phyloP scores from a whole-genome alignment of 2,797 vertebrate species.

The Anguilla marmorata region DNA sequence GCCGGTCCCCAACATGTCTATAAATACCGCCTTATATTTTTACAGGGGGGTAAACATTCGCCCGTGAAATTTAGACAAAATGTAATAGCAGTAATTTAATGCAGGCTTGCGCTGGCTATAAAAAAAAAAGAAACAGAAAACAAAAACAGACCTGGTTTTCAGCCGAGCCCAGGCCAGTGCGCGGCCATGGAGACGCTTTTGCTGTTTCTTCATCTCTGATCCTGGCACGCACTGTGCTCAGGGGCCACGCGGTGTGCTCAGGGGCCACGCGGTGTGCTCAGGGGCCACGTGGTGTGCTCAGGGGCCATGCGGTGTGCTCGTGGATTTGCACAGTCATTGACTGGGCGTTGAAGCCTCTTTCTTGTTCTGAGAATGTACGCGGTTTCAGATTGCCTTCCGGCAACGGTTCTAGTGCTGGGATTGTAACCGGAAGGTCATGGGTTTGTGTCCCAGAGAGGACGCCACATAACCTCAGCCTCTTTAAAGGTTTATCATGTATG shows the following conservation, averaged over 20 bases:
- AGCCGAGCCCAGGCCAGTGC: neutral
- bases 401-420: neutral
- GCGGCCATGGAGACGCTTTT: neutral
- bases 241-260: neutral
- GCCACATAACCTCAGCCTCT: neutral
- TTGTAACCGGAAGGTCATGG: neutral
- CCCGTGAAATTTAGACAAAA: slow-evolving; percentile 16
- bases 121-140: neutral
- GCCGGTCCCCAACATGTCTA: slow-evolving; percentile 32
- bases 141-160: neutral
- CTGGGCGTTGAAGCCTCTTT: neutral
- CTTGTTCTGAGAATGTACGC: neutral
- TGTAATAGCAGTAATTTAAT: slow-evolving; percentile 30
- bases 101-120: neutral
- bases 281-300: neutral
- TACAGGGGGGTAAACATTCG: slow-evolving; percentile 39
- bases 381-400: neutral
- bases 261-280: neutral
- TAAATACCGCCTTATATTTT: slow-evolving; percentile 51
- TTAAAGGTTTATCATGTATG: neutral
- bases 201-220: neutral
- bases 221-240: neutral
- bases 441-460: neutral
- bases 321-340: neutral
- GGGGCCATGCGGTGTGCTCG: neutral